phyloP scores from a whole-genome alignment of 2,888 invertebrate species.

The Eupithecia dodoneata region DNA sequence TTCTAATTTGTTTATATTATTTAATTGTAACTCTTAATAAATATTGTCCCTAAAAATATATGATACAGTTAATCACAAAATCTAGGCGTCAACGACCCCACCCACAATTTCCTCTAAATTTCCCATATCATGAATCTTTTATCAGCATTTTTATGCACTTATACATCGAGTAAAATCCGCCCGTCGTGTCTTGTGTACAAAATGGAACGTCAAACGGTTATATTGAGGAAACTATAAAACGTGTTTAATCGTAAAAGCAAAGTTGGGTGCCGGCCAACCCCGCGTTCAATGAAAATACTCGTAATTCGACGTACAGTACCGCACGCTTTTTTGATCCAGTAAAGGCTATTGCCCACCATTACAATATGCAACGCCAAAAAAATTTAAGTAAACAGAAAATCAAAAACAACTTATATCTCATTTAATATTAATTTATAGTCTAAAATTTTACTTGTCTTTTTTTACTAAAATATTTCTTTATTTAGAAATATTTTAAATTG shows the following conservation, averaged over 20 bases:
- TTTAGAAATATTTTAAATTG: too few species aligned
- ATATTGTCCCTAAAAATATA: not conserved
- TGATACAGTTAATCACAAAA: not conserved
- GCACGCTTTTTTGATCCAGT: slow-evolving; percentile 11
- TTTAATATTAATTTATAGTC: too few species aligned
- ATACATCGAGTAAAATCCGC: slow-evolving; percentile 13
- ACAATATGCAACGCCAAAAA: not conserved
- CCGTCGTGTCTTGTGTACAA: slow-evolving; percentile 38
- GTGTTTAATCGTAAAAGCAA: slow-evolving; percentile 80
- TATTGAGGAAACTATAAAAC: slow-evolving; percentile 81
- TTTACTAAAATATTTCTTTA: too few species aligned
- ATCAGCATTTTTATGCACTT: slow-evolving; percentile 24
- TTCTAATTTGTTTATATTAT: too few species aligned
- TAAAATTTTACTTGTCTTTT: too few species aligned
- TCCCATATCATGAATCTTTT: slow-evolving; percentile 41
- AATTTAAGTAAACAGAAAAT: too few species aligned
- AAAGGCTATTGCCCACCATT: not conserved
- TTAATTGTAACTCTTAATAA: too few species aligned
- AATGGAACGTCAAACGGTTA: slow-evolving; percentile 73
- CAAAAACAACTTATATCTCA: too few species aligned
- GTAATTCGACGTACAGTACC: slow-evolving; percentile 27
- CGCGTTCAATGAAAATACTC: slow-evolving; percentile 69
- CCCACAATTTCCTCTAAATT: not conserved
- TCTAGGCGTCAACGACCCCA: not conserved
- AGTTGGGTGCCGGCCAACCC: slow-evolving; percentile 74